phyloP scores from a whole-genome alignment of 2,113 vertebrate species.

The Myiagra hebetior region DNA sequence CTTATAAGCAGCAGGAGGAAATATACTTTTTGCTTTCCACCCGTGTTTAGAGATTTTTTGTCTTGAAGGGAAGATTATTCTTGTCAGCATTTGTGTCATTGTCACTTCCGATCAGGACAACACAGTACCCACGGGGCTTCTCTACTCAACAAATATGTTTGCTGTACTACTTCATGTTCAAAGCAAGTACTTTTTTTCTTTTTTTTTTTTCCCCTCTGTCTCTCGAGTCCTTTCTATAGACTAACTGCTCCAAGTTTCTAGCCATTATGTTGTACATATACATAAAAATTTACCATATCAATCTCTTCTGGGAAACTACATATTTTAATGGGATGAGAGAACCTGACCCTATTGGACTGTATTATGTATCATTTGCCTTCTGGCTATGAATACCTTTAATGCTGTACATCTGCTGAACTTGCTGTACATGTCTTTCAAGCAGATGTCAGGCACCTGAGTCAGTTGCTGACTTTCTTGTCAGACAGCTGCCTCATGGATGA shows the following conservation, averaged over 20 bases:
- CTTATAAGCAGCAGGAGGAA: background rate
- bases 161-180: background rate
- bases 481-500: background rate
- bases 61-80: background rate
- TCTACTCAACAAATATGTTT: background rate
- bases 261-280: background rate
- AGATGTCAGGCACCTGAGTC: background rate
- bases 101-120: background rate
- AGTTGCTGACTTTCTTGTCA: background rate
- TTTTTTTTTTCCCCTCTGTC: accelerated
- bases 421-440: background rate
- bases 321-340: background rate
- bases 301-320: background rate
- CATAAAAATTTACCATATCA: background rate
- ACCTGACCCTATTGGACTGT: background rate
- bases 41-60: background rate
- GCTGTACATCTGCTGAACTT: background rate
- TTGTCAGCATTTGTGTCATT: background rate
- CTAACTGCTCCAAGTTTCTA: background rate
- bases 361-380: background rate
- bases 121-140: background rate
- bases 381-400: background rate
- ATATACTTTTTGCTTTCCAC: background rate
- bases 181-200: background rate
- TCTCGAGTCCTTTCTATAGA: background rate